Conservation (phyloP, 2,888 invertebrate species). For the Diaphora mendica region DNA sequence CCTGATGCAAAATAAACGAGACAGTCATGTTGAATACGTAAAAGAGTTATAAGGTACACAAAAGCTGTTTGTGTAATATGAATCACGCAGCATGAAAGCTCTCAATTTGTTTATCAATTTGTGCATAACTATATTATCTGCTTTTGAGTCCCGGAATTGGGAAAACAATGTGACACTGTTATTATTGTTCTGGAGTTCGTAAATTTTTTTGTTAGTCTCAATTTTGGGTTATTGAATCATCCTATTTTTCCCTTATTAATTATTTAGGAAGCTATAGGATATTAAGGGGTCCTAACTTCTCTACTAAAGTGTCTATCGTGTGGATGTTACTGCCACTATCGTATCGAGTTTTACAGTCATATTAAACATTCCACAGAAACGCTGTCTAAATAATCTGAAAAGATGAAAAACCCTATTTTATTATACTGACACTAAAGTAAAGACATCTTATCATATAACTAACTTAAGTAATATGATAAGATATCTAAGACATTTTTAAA, state of each 20-base stretch:
- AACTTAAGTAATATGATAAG: not conserved
- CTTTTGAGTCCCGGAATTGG: not conserved
- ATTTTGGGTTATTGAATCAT: not conserved
- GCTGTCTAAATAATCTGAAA: no score
- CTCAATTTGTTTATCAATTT: not conserved
- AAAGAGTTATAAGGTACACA: not conserved
- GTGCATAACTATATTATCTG: not conserved
- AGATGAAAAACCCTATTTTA: no score
- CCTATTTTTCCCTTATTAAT: not conserved
- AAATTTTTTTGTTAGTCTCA: not conserved
- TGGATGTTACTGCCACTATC: no score
- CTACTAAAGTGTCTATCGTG: no score
- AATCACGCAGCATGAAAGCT: not conserved
- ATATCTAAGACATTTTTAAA: not conserved
- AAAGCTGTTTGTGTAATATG: not conserved
- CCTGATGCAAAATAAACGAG: not conserved
- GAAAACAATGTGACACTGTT: not conserved
- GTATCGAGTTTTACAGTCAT: no score
- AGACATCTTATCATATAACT: no score
- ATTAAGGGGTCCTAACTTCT: not conserved
- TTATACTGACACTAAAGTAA: no score
- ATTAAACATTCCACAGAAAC: no score
- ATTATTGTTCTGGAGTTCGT: not conserved
- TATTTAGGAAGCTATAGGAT: not conserved
- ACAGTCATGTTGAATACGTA: not conserved